Evolutionary conservation across 2,113 vertebrate species (phyloP).

Genomic region (Crypturellus undulatus): DNA sequence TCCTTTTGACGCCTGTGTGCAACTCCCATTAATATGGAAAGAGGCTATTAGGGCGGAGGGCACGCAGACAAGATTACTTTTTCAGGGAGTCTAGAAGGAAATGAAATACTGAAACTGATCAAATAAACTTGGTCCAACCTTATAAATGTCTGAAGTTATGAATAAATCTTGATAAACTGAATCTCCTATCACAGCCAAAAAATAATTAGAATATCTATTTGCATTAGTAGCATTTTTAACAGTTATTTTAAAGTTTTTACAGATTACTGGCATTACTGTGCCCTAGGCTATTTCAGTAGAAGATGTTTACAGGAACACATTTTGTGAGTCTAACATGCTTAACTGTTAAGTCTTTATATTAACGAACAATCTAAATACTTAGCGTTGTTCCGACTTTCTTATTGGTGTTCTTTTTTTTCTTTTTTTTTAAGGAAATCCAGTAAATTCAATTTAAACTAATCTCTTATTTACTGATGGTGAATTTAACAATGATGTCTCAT

Average conservation of each 20-base stretch:
- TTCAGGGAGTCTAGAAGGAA: conserved; percentile 11
- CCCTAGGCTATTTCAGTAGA: not conserved
- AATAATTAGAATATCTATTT: conserved; percentile 28
- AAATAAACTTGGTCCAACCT: not conserved
- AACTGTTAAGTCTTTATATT: not conserved
- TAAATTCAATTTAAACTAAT: not conserved
- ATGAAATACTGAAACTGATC: not conserved
- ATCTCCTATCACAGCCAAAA: not conserved
- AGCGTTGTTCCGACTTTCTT: not conserved
- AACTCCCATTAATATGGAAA: conserved; percentile 28
- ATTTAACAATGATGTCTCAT: not conserved
- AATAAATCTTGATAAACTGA: conserved; percentile 8
- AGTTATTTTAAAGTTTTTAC: not conserved
- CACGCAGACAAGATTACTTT: not conserved
- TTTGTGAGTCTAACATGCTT: not conserved
- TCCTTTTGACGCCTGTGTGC: conserved; percentile 20
- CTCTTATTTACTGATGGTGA: not conserved
- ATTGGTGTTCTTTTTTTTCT: not conserved
- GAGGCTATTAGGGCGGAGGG: not conserved
- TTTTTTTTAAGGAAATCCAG: not conserved
- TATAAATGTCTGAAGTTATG: conserved; percentile 4
- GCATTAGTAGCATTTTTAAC: not conserved
- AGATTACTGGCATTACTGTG: not conserved
- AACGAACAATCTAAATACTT: not conserved
- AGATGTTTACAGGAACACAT: not conserved